Evolutionary conservation across 1,140 invertebrate species (phyloP), one percentile per base, ranked within the genome.

Genomic region (Glomeris maerens): DNA sequence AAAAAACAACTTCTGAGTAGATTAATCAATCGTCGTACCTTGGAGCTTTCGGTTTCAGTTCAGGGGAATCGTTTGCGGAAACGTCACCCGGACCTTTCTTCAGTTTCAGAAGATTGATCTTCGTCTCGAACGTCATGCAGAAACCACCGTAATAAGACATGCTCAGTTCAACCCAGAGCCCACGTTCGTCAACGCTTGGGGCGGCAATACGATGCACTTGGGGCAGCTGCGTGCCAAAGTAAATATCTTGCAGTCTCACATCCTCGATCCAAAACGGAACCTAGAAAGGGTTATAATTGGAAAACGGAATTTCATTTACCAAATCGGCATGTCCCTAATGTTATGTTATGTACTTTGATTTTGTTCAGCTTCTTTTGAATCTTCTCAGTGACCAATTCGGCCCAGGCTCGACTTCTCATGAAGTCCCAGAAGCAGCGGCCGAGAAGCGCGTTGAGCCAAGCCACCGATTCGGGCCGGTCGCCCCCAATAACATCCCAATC

Each of bases 141-240:
- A 89, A 78, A 45, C 79, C 77, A 27, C 94, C 94, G 57, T 84
- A 79, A 67, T 97, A 97, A 7, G 78, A 78, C 38, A 98, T 67
- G 62, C 94, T 84, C 13, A 95, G 70, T 69, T 97, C 87, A 2
- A 94, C 71, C 92, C 92, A 98, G 20, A 95, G 68, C 2, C 94
- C 93, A 55, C 81, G 77, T 51, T 85, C 79, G 69, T 97, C 85
- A 27, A 90, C 61, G 42, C 76, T 69, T 0, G 88, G 86, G 57
- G 78, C 74, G 26, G 75, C 76, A 26, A 83, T 76, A 44, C 78
- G 75, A 44, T 82, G 75, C 57, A 96, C 79, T 3, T 83, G 69
- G 22, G 91, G 84, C 13, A 84, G 72, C 13, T 77, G 75, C 48
- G 76, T 74, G 14, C 87, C 87, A 50, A 92, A 69, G 38, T 81